phyloP scores from a whole-genome alignment of 2,888 invertebrate species.

The Stenichneumon culpator region DNA sequence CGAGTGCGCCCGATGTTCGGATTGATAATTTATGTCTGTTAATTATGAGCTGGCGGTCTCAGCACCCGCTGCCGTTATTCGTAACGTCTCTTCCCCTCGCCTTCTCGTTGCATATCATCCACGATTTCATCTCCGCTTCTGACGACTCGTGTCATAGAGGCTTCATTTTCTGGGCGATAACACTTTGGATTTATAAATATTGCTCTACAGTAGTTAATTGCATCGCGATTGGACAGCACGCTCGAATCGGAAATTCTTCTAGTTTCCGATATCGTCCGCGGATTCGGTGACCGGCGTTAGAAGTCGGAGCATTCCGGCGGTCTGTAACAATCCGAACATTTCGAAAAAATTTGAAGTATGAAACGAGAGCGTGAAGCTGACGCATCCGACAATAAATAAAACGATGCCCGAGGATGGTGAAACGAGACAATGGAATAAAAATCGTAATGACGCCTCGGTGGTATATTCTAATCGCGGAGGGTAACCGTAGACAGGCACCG shows the following conservation, averaged over 20 bases:
- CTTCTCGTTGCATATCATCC: background rate
- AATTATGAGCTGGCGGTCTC: conserved; percentile 83
- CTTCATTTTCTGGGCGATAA: background rate
- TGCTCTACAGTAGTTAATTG: background rate
- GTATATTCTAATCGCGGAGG: conserved; percentile 47
- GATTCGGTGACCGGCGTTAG: background rate
- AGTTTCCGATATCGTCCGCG: background rate
- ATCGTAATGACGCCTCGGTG: conserved; percentile 57
- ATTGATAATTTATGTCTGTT: conserved; percentile 85
- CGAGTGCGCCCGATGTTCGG: conserved; percentile 78
- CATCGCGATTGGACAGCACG: background rate
- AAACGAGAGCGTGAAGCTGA: background rate
- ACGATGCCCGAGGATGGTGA: conserved; percentile 14
- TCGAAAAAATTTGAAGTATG: background rate
- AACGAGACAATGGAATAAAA: conserved; percentile 38
- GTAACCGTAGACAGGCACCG: conserved; percentile 25
- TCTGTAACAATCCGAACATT: background rate
- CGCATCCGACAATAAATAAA: conserved; percentile 19
- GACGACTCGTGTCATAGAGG: background rate
- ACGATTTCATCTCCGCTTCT: conserved; percentile 9
- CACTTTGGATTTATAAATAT: background rate
- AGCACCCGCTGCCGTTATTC: conserved; percentile 57
- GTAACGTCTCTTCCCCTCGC: conserved; percentile 3
- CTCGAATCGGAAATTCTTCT: background rate
- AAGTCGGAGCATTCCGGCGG: background rate